A percentile compares a stretch with the other conserved stretches of the same genome.
Conservation (phyloP, 2,113 vertebrate genomes). For the Xiphophorus maculatus region DNA sequence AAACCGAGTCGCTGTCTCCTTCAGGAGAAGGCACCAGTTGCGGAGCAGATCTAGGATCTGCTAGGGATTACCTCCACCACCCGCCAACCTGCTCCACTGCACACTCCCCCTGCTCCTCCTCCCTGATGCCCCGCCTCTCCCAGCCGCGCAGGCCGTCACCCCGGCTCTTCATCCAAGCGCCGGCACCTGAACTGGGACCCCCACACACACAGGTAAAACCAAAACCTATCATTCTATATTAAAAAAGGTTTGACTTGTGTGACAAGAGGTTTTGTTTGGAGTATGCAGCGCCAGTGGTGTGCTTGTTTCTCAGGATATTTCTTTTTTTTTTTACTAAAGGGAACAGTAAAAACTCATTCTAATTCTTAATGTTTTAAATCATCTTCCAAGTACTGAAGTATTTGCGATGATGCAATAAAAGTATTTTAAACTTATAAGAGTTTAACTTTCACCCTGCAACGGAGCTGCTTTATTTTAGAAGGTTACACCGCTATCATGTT, state of each 20-base stretch:
- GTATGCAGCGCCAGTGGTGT: neutral
- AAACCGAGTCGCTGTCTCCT: neutral
- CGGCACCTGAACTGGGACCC: conserved; percentile 92
- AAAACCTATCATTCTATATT: too few relatives aligned
- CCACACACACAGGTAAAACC: conserved; percentile 84
- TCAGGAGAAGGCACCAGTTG: conserved; percentile 84
- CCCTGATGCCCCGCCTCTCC: conserved; percentile 84
- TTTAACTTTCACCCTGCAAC: neutral
- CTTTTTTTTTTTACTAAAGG: neutral
- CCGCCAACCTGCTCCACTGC: conserved; percentile 76
- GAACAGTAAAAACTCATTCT: neutral
- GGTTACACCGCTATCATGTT: too few relatives aligned
- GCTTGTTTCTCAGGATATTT: neutral
- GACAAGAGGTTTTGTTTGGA: neutral
- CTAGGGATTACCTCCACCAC: conserved; percentile 79
- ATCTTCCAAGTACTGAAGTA: neutral
- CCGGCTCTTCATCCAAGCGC: conserved; percentile 92
- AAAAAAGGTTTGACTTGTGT: neutral
- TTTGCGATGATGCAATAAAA: neutral
- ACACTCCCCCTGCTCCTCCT: conserved; percentile 82
- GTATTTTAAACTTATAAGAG: neutral
- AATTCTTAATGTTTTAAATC: neutral
- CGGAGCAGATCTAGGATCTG: conserved; percentile 80
- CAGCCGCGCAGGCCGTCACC: conserved; percentile 90
- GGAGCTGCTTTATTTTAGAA: neutral